A percentile compares a stretch with the other conserved stretches of the same genome.
phyloP scores from a whole-genome alignment of 2,888 invertebrate genomes.

The Acrobasis consociella region DNA sequence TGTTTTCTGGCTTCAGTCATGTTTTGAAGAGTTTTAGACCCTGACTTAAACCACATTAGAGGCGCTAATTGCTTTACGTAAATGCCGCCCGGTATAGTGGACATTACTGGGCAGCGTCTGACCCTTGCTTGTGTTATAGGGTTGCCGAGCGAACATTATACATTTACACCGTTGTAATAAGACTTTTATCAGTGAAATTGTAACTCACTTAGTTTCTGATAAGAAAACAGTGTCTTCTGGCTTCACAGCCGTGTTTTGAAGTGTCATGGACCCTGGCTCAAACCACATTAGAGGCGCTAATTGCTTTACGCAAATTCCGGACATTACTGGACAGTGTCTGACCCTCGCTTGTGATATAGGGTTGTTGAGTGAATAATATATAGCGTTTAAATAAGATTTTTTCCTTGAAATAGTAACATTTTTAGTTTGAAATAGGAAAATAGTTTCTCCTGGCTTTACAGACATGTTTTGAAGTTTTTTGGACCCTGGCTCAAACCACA shows the following conservation, averaged over 20 bases:
- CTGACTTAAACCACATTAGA: constrained; percentile 56
- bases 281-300: constrained; percentile 71
- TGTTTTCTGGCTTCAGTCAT: constrained; percentile 29
- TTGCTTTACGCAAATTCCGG: constrained; percentile 73
- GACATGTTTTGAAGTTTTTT: too few relatives aligned
- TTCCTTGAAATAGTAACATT: too few relatives aligned
- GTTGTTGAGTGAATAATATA: not conserved
- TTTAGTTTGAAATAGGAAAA: too few relatives aligned
- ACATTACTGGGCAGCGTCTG: constrained; percentile 35
- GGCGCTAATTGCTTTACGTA: constrained; percentile 75
- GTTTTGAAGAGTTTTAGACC: constrained; percentile 47
- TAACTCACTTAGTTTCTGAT: too few relatives aligned
- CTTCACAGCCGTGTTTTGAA: constrained; percentile 30
- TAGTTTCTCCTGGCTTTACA: too few relatives aligned
- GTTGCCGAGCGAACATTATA: not conserved
- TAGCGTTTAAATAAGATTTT: too few relatives aligned
- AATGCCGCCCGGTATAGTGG: constrained; percentile 46
- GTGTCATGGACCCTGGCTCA: constrained; percentile 46
- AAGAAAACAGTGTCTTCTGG: too few relatives aligned
- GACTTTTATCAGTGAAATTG: too few relatives aligned
- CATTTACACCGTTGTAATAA: too few relatives aligned
- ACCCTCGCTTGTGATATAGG: not conserved
- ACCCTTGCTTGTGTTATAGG: constrained; percentile 15
- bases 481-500: too few relatives aligned
- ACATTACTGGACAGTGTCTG: constrained; percentile 35